These are phyloP conservation scores for Xestia ashworthii DNA, from an alignment of 2,888 invertebrate species.

Conservation along the genomic window DNA sequence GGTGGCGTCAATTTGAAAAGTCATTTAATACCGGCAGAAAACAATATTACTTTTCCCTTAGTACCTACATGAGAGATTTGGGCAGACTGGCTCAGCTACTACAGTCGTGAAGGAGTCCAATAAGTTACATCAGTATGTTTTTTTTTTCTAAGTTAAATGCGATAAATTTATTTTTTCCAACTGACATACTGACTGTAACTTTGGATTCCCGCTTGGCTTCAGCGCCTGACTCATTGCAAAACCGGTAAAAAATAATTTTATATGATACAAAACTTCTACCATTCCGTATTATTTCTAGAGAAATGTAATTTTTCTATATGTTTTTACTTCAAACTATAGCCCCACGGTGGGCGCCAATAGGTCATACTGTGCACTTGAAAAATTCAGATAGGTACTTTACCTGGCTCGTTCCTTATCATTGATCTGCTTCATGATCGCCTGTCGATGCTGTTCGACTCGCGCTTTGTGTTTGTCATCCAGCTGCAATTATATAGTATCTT, in stretches of 20 bases:
- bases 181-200: not conserved
- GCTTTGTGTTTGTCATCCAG: slow-evolving; percentile 88
- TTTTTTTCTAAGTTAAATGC: no score
- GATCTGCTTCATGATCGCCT: slow-evolving; percentile 92
- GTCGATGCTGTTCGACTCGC: slow-evolving; percentile 89
- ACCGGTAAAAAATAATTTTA: no score
- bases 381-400: slow-evolving; percentile 54
- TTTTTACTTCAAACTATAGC: not conserved
- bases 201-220: not conserved
- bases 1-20: no score
- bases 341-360: slow-evolving; percentile 8
- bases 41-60: not conserved
- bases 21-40: not conserved
- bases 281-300: not conserved
- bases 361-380: slow-evolving; percentile 7
- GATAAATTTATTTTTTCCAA: not conserved
- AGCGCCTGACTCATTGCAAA: not conserved
- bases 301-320: not conserved
- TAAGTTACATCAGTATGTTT: not conserved
- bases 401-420: slow-evolving; percentile 93
- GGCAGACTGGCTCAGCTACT: not conserved
- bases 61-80: not conserved
- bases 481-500: slow-evolving; percentile 72
- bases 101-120: not conserved
- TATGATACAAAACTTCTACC: not conserved